Conservation (phyloP, 2,113 vertebrate species). For the Oreochromis tanganicae region DNA sequence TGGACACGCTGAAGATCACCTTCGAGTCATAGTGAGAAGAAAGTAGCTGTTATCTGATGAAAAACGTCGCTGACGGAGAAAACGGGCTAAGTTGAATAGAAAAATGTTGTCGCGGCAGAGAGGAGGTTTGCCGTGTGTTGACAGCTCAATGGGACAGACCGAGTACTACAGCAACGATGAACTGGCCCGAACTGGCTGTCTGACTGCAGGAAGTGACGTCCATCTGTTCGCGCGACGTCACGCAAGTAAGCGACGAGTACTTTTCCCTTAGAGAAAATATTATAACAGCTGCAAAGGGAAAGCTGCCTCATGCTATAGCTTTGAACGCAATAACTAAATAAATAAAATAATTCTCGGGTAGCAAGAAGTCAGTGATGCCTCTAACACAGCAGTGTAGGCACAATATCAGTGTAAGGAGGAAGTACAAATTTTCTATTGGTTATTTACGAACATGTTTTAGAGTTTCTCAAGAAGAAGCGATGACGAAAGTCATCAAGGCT, state of each 20-base stretch:
- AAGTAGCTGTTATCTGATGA: conserved; percentile 43
- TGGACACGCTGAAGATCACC: conserved; percentile 74
- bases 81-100: background rate
- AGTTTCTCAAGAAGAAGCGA: background rate
- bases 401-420: background rate
- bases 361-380: background rate
- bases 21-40: conserved; percentile 67
- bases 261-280: background rate
- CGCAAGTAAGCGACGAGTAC: too few relatives aligned
- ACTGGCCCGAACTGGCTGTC: conserved; percentile 70
- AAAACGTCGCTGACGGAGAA: conserved; percentile 31
- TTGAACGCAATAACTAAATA: background rate
- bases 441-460: background rate
- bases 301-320: background rate
- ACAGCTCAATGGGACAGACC: conserved; percentile 53
- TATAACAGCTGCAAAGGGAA: background rate
- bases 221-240: conserved; percentile 20
- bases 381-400: background rate
- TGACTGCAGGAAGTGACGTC: conserved; percentile 60
- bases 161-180: conserved; percentile 37
- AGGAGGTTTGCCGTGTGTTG: conserved; percentile 18
- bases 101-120: conserved; percentile 12
- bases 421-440: background rate
- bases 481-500: background rate
- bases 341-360: background rate